These are phyloP conservation scores for Lamellibrachia satsuma DNA, from an alignment of 2,888 invertebrate genomes.

Conservation along the genomic window DNA sequence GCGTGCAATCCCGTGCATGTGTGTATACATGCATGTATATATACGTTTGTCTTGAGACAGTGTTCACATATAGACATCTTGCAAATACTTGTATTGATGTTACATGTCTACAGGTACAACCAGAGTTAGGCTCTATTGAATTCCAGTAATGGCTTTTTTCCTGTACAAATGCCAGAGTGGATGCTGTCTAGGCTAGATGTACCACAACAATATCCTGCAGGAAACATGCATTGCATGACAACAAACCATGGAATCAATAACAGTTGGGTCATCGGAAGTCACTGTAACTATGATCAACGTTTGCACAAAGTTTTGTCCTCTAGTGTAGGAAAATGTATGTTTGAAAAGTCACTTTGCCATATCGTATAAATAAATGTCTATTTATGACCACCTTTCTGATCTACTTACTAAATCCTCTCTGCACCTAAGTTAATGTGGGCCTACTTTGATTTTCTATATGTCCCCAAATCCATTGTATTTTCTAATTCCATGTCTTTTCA, in stretches of 20 bases:
- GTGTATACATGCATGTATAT: neutral
- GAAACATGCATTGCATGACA: neutral
- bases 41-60: neutral
- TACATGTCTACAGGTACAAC: neutral
- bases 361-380: neutral
- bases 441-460: too few relatives aligned
- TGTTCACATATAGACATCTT: neutral
- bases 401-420: too few relatives aligned
- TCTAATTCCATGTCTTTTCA: too few relatives aligned
- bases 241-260: neutral
- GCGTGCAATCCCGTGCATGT: neutral
- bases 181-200: too few relatives aligned
- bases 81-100: neutral
- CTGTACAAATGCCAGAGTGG: neutral
- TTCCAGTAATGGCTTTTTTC: neutral
- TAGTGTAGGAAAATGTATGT: neutral
- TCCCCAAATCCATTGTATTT: too few relatives aligned
- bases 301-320: neutral
- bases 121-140: neutral
- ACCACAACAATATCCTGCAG: neutral
- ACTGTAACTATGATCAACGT: neutral
- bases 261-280: neutral
- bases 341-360: neutral
- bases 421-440: too few relatives aligned
- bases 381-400: too few relatives aligned